Evolutionary conservation across 2,797 vertebrate genomes (phyloP).

Genomic region (Cyclura pinguis): DNA sequence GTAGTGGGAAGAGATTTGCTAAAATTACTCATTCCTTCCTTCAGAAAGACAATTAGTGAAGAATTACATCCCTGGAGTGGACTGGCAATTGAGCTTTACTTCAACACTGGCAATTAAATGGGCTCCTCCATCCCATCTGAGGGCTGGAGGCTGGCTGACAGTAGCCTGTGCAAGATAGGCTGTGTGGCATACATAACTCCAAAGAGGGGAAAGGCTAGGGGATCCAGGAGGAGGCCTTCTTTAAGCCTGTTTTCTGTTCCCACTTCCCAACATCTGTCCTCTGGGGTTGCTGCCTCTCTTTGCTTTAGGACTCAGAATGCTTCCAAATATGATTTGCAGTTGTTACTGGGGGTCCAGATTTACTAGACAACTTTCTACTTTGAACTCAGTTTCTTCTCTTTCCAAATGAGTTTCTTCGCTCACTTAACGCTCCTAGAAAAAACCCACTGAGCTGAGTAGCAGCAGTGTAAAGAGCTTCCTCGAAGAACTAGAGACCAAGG

Average conservation of each 20-base stretch:
- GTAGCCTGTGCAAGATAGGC: background rate
- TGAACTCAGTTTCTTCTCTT: background rate
- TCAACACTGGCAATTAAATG: background rate
- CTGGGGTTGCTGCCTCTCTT: background rate
- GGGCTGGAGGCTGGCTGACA: background rate
- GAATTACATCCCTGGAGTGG: no score
- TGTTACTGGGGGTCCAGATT: background rate
- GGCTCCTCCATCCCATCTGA: background rate
- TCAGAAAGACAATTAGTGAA: no score
- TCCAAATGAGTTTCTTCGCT: fast-evolving
- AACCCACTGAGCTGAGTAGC: constrained; percentile 40
- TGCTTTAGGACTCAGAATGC: background rate
- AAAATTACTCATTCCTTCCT: no score
- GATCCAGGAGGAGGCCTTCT: background rate
- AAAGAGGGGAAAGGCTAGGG: background rate
- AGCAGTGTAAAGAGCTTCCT: constrained; percentile 71
- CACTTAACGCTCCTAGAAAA: constrained; percentile 61
- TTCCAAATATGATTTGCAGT: no score
- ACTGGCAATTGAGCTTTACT: background rate
- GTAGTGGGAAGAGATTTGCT: no score
- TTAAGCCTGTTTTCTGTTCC: background rate
- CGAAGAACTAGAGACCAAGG: constrained; percentile 64
- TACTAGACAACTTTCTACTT: background rate
- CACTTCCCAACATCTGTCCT: background rate
- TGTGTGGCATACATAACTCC: background rate